Base-by-base conservation (phyloP, 35 echinoderm and acorn worm genomes). In the Ptychodera flava region DNA sequence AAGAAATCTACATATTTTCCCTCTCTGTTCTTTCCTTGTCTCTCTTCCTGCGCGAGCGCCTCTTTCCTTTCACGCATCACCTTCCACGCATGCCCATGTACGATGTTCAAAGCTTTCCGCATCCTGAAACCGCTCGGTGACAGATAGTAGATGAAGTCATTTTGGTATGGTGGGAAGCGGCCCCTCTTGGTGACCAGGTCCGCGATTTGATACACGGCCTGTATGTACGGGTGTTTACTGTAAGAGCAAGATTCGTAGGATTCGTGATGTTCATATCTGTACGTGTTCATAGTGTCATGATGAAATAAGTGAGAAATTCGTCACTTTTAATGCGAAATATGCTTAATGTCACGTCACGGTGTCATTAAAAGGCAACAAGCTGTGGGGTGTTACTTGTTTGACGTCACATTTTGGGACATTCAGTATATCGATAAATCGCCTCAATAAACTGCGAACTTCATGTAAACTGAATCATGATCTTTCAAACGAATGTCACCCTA, bases 1-100 rank as follows among this genome's bases (percentile, higher is more conserved):
- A 89, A 33, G 78, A 89, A 89, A 81, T 89, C 87, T 0, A 89
- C 30, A 82, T 89, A 82, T 33, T 89, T 89, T 31, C 37, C 16
- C 30, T 81, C 37, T 27, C 38, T 81, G 14, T 0, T 83, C 28
- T 52, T 16, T 6, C n/a, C 33, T 6, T 89, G 10, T 29, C 31
- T 37, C 15, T 15, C 29, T 35, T 80, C 35, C 22, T 64, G 45
- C 6, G 45, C 45, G 16, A 89, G 33, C n/a, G 35, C 80, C 30
- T 14, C 28, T 36, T 80, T 89, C 1, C 87, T 35, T 75, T 89
- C 36, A 27, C 31, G 30, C 16, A 89, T 89, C 12, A 80, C 82
- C 16, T 80, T 37, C 28, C 79, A 32, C 30, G 87, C 87, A 37
- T 89, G 45, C 16, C 53, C 80, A 53, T 89, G 87, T 27, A 89